Base-by-base conservation (phyloP, 2,888 invertebrate genomes). In the Napeogenes sylphis region DNA sequence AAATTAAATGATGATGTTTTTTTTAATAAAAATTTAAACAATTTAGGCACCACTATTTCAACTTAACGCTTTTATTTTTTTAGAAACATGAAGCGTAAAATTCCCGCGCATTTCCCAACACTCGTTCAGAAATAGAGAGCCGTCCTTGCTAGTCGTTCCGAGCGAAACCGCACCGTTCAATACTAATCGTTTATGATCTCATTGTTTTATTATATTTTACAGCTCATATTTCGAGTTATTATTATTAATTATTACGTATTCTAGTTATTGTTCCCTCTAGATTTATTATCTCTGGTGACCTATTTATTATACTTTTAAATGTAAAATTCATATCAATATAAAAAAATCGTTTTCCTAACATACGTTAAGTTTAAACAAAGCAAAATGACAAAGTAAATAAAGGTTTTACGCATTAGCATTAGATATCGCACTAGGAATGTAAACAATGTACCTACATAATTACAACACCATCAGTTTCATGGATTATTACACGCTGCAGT, bases 21-120 rank as follows among this genome's bases (percentile, higher is more conserved):
- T 35, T 46, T 56, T 32, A 21, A 45, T 12, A 21, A 14, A 32
- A 35, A 12, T 45, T n/a, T 33, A n/a, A 58, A 55, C 45, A 57
- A 35, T 14, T 32, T 58, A 38, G 8, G 13, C 8, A 13, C 13
- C 14, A 45, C 35, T 35, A 6, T 2, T 6, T 6, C 35, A 56
- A 53, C 54, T 53, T 53, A 59, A 33, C 56, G 56, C 65, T 66
- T 54, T 14, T 30, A 60, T 58, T 56, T 65, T 62, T 56, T 55
- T 56, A 62, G 55, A 55, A 55, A 51, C 55, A 58, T 47, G n/a
- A 67, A 70, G 62, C 67, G 65, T 71, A 65, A 71, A 76, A 75
- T 79, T 77, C 79, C 76, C 78, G 78, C 79, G 74, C 72, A 75
- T 82, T 84, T 71, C 80, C 75, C 80, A 78, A 85, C 71, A 66